A percentile compares a stretch with the other conserved stretches of the same genome.
These are phyloP conservation scores for Euphydryas editha DNA, from an alignment of 2,888 invertebrate genomes.

Conservation along the genomic window DNA sequence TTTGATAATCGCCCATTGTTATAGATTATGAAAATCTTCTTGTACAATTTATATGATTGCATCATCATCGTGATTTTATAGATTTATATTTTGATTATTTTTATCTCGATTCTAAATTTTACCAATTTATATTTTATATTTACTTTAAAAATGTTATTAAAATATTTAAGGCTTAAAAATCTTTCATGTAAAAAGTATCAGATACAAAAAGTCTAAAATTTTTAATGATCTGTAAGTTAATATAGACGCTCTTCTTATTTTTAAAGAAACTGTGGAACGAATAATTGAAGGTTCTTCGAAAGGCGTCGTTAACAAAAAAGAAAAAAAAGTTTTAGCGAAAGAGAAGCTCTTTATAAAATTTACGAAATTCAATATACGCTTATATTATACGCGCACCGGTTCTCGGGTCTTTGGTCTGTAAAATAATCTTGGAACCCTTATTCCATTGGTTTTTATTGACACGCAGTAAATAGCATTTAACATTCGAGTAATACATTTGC, in stretches of 20 bases:
- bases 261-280: neutral
- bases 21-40: no score
- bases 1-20: no score
- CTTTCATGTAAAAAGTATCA: neutral
- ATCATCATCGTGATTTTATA: neutral
- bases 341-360: constrained; percentile 2
- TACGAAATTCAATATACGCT: neutral
- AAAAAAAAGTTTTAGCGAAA: neutral
- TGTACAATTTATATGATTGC: no score
- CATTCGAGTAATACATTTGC: constrained; percentile 20
- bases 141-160: neutral
- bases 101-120: no score
- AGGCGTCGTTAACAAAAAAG: constrained; percentile 9
- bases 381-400: no score
- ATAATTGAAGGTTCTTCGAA: neutral
- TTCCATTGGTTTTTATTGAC: constrained; percentile 3
- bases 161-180: no score
- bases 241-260: constrained; percentile 1
- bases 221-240: constrained; percentile 12
- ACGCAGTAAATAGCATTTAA: constrained; percentile 4
- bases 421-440: neutral
- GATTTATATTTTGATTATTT: neutral
- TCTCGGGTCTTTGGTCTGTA: neutral
- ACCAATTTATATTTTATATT: no score
- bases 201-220: neutral